A percentile compares a stretch with the other conserved stretches of the same genome.
These are phyloP conservation scores for Aphidoletes aphidimyza DNA, from an alignment of 2,888 invertebrate species.

Conservation along the genomic window DNA sequence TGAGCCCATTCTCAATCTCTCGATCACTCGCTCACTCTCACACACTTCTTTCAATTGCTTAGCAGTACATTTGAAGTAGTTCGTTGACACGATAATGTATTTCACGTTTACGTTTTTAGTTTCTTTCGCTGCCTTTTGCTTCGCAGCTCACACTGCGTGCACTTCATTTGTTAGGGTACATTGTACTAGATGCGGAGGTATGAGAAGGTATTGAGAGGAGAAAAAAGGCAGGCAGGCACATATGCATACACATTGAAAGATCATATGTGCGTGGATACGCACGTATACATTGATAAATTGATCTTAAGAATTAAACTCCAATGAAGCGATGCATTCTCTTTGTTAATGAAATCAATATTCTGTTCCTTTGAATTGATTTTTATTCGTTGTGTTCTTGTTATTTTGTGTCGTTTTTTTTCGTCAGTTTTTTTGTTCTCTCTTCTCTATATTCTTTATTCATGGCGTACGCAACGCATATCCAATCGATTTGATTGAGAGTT, in stretches of 20 bases:
- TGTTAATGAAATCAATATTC: constrained; percentile 42
- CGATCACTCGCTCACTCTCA: too few species aligned
- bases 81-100: constrained; percentile 42
- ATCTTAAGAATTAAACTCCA: constrained; percentile 42
- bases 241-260: neutral
- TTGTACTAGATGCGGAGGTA: neutral
- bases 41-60: constrained; percentile 29
- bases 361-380: constrained; percentile 18
- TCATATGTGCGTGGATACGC: neutral
- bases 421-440: neutral
- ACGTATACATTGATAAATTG: constrained; percentile 29
- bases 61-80: constrained; percentile 47
- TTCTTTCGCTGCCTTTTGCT: neutral
- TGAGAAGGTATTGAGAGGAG: neutral
- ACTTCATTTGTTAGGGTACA: constrained; percentile 21
- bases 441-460: neutral
- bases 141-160: neutral
- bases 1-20: too few species aligned
- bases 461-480: constrained; percentile 1
- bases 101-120: constrained; percentile 43
- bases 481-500: neutral
- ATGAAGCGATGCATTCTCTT: constrained; percentile 28
- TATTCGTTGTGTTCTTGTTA: neutral
- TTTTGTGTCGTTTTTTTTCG: neutral
- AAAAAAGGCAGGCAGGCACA: neutral